Base-by-base conservation (phyloP, 1,140 invertebrate genomes). In the Melitaea cinxia region DNA sequence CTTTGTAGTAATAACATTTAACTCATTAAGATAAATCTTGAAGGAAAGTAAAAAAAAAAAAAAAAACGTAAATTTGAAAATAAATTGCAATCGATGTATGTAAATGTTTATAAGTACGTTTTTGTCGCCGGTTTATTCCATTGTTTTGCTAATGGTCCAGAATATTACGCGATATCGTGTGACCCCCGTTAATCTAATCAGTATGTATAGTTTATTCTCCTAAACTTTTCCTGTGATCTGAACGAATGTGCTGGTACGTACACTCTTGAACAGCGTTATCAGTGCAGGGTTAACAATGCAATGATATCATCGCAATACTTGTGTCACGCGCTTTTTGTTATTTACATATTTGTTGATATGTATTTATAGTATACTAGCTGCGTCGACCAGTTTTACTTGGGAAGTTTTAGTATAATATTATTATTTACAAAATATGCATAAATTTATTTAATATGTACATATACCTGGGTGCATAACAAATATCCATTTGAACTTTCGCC, bases 181-280 rank as follows among this genome's bases (percentile, higher is more conserved):
- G 81, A 81, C 80, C 77, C 60, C 47, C 68, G 35, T 54, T 71
- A 81, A 80, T 83, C 69, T 82, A 79, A 84, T 82, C 78, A 75
- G 49, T 74, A 65, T 73, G 49, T 74, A 65, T 73, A 74, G 75
- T 82, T 81, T 80, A 75, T 83, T 78, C 70, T 77, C 71, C 76
- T 74, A 82, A 75, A 83, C 63, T 82, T 81, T 83, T 82, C 81
- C 80, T 78, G 76, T 85, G 81, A 87, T 85, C 79, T 83, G 80
- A 81, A 81, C 61, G 52, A 35, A 57, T 57, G 9, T n/a, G n/a
- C n/a, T 33, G n/a, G n/a, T 33, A 33, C n/a, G 4, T 58, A 58
- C 19, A 19, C 23, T 47, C 26, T 49, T 61, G 23, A 67, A 67
- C 64, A 60, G 52, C 24, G 24, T 49, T 66, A 67, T 30, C 30